These are phyloP conservation scores for Elgaria multicarinata DNA, from an alignment of 2,113 vertebrate genomes.

Conservation along the genomic window DNA sequence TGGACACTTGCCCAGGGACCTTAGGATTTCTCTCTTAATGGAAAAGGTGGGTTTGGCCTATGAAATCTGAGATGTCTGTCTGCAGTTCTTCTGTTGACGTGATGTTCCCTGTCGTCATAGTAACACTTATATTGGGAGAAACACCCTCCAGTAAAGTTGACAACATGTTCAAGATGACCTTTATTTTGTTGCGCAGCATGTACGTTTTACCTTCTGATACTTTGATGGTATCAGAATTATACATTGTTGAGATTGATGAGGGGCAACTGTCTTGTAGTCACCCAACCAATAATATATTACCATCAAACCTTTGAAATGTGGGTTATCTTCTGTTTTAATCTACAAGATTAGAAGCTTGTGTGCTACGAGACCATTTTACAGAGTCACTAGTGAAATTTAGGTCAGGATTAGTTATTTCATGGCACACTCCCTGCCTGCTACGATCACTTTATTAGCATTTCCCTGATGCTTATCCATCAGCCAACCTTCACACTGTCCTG, in stretches of 20 bases:
- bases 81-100: too few relatives aligned
- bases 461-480: background rate
- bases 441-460: background rate
- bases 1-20: too few relatives aligned
- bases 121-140: too few relatives aligned
- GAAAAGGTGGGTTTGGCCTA: too few relatives aligned
- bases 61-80: too few relatives aligned
- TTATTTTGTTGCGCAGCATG: too few relatives aligned
- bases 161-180: too few relatives aligned
- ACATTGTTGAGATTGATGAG: background rate
- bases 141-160: too few relatives aligned
- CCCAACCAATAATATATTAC: background rate
- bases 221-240: background rate
- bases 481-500: background rate
- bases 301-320: background rate
- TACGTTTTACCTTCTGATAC: too few relatives aligned
- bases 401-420: background rate
- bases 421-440: background rate
- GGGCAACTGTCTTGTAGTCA: background rate
- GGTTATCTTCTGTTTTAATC: background rate
- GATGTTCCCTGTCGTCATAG: too few relatives aligned
- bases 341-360: background rate
- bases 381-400: background rate
- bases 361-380: background rate
- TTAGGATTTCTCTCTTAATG: too few relatives aligned